Base-by-base conservation (phyloP, 2,888 invertebrate genomes). In the Diplolepis rosae region DNA sequence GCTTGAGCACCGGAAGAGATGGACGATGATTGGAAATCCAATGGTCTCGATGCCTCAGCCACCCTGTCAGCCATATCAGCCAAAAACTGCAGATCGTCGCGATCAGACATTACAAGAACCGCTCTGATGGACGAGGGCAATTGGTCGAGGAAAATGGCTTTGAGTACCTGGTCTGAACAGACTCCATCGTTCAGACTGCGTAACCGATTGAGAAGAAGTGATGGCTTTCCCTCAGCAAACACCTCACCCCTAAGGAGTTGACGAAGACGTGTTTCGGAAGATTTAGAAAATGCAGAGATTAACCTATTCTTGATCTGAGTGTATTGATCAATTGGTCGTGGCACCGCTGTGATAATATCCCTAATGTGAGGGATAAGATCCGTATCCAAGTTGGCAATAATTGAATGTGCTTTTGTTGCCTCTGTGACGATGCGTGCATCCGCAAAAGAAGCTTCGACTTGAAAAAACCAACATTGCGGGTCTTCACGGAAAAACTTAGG, bases 101-200 rank as follows among this genome's bases (percentile, higher is more conserved):
- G n/a, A 28, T 28, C n/a, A n/a, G n/a, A 28, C 13, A 30, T 30
- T 30, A 28, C 27, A n/a, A 13, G 27, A n/a, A n/a, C n/a, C n/a
- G n/a, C n/a, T n/a, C n/a, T n/a, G n/a, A n/a, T n/a, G n/a, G n/a
- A n/a, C n/a, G n/a, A n/a, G n/a, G n/a, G 52, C 0, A 72, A 24
- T 35, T 69, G 72, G 4, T 72, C 72, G 1, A 72, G 27, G 32
- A 69, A 72, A 1, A 72, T n/a, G 4, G 61, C 22, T 22, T 39
- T 69, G 15, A 69, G n/a, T 0, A 69, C 28, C 0, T 48, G 7
- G 18, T 68, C 71, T 0, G 56, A 2, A 24, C 68, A 66, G 15
- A 69, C 66, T 1, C 65, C 69, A 0, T 54, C 66, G 30, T 42
- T 51, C 2, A 72, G n/a, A 5, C 27, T 66, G 0, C 61, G 27